phyloP scores from a whole-genome alignment of 1,140 invertebrate genomes.

The Drosophila prosaltans region DNA sequence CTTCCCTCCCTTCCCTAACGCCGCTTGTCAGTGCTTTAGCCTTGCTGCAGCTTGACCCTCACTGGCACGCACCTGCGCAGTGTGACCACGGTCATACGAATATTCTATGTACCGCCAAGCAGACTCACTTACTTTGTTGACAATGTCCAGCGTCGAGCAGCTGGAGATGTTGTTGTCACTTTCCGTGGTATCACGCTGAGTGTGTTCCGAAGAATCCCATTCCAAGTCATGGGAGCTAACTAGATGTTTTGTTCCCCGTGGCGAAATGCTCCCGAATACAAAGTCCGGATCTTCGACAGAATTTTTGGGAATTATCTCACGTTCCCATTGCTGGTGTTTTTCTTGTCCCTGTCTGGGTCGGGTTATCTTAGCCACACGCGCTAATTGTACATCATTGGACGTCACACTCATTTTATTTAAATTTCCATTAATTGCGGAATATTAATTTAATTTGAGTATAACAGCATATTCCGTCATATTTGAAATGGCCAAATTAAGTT shows the following conservation, averaged over 20 bases:
- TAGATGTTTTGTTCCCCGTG: slow-evolving; percentile 51
- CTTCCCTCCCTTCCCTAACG: neutral
- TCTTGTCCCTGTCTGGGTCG: slow-evolving; percentile 50
- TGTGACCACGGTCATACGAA: slow-evolving; percentile 29
- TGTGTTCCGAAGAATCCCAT: slow-evolving; percentile 71
- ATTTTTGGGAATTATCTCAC: slow-evolving; percentile 38
- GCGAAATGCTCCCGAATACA: slow-evolving; percentile 73
- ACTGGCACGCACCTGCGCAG: slow-evolving; percentile 70
- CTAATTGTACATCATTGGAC: slow-evolving; percentile 80
- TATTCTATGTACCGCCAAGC: slow-evolving; percentile 5
- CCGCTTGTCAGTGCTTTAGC: slow-evolving; percentile 10
- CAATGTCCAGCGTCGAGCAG: slow-evolving; percentile 82
- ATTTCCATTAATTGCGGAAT: neutral
- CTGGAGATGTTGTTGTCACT: slow-evolving; percentile 82
- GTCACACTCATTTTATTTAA: slow-evolving; percentile 29
- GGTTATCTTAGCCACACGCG: slow-evolving; percentile 70
- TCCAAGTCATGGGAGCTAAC: slow-evolving; percentile 59
- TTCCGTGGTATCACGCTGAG: slow-evolving; percentile 73
- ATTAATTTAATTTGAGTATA: no score
- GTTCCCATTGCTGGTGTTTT: slow-evolving; percentile 39
- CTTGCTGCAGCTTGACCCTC: slow-evolving; percentile 67
- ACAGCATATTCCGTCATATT: neutral
- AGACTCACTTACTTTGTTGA: slow-evolving; percentile 70
- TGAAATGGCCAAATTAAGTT: neutral
- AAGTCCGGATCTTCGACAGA: slow-evolving; percentile 57